Evolutionary conservation across 2,113 vertebrate genomes (phyloP), one percentile per base, ranked within the genome.

Genomic region (Nettapus auritus): DNA sequence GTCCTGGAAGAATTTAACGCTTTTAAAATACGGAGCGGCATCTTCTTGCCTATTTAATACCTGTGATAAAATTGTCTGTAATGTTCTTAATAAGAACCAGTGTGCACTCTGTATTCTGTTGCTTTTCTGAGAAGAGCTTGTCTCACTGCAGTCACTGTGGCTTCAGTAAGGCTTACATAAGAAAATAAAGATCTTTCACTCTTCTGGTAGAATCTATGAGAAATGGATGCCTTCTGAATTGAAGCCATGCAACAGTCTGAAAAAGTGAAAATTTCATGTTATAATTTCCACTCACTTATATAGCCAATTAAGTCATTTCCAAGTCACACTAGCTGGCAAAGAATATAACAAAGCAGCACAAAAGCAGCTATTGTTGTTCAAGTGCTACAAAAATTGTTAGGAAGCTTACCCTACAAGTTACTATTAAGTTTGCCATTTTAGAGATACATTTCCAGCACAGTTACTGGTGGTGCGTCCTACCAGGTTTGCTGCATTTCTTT

Each of bases 181-280:
- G 44, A 66, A 88, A 88, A 62, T 11, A 36, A 46, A 14, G 17
- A 29, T 17, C 50, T 52, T 88, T 66, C 34, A 16, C 42, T 80
- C 88, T 79, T 85, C 60, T 7, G 5, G 75, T 9, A 44, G 29
- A 52, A 34, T 69, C 98, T 98, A 99, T 81, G 99, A 99, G 97
- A 99, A 99, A 97, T 99, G 99, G 95, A 99, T 99, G 86, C 99
- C 99, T 97, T 99, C 98, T 79, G 98, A 97, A 96, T 99, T 99
- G 98, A 99, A 99, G 25, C 99, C 99, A 87, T 99, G 99, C 82
- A 99, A 98, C 93, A 99, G 92, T 42, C 99, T 99, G 97, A 74
- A 96, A 97, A 86, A 90, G 5, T 23, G 5, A 89, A 76, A 71
- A 22, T 81, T 1, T 21, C 26, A 7, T 10, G 46, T 90, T 78